Conservation (phyloP, 1,140 invertebrate species). For the Meteorus sp. region DNA sequence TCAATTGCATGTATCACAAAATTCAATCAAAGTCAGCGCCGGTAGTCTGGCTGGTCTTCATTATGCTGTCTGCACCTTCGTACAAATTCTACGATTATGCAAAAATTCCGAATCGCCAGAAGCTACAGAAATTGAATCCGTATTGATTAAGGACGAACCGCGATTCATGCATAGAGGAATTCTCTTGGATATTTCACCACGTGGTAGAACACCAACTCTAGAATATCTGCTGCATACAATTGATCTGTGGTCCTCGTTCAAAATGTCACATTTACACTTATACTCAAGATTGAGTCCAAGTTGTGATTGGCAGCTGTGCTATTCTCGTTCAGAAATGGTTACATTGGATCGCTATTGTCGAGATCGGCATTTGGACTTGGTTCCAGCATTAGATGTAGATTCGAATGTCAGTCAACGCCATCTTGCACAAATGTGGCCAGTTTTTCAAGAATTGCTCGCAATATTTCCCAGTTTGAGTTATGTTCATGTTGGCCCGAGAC, state of each 20-base stretch:
- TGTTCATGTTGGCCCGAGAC: constrained; percentile 65
- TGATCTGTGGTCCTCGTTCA: constrained; percentile 64
- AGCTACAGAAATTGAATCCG: constrained; percentile 48
- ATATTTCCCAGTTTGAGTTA: constrained; percentile 60
- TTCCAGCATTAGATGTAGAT: constrained; percentile 67
- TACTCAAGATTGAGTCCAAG: constrained; percentile 60
- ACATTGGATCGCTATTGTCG: constrained; percentile 68
- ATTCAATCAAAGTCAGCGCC: constrained; percentile 63
- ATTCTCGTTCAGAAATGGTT: constrained; percentile 63
- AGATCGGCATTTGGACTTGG: constrained; percentile 58
- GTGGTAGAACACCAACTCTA: constrained; percentile 64
- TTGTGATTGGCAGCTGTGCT: constrained; percentile 60
- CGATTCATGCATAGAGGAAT: constrained; percentile 64
- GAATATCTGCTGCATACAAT: constrained; percentile 65
- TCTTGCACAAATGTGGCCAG: constrained; percentile 62
- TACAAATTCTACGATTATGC: constrained; percentile 64
- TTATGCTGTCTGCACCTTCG: constrained; percentile 66
- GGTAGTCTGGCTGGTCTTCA: constrained; percentile 63
- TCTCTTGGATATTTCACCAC: constrained; percentile 65
- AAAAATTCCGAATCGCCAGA: constrained; percentile 43
- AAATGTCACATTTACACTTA: constrained; percentile 65
- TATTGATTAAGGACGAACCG: constrained; percentile 68
- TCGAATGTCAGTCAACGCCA: constrained; percentile 61
- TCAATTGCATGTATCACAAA: constrained; percentile 57
- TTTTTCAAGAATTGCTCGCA: constrained; percentile 61